Evolutionary conservation across 1,140 invertebrate species (phyloP).

Genomic region (Galleria mellonella): DNA sequence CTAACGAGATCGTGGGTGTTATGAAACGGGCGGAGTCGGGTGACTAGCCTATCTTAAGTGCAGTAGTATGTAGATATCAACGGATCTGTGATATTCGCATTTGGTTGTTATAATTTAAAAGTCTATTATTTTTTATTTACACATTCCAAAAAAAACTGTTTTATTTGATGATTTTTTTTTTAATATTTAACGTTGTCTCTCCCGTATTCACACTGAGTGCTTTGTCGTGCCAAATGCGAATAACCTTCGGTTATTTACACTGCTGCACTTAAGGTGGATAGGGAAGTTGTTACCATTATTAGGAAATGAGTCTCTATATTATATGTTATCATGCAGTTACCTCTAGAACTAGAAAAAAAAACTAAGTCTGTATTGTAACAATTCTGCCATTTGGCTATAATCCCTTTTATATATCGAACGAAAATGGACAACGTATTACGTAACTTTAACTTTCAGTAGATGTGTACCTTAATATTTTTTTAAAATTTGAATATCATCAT

Average conservation of each 20-base stretch:
- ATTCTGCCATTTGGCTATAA: too few species aligned
- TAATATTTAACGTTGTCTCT: conserved; percentile 19
- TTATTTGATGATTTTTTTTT: conserved; percentile 11
- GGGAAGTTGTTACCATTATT: conserved; percentile 33
- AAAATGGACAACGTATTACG: too few species aligned
- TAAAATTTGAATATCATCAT: too few species aligned
- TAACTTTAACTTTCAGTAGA: too few species aligned
- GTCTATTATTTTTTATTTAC: conserved; percentile 47
- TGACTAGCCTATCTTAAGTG: conserved; percentile 58
- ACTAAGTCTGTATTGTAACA: too few species aligned
- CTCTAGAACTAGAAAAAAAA: neutral
- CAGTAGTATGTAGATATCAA: conserved; percentile 42
- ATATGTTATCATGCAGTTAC: neutral
- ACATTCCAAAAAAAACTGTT: conserved; percentile 52
- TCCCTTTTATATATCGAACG: too few species aligned
- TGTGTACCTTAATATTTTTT: too few species aligned
- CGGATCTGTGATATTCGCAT: conserved; percentile 72
- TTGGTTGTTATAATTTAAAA: conserved; percentile 52
- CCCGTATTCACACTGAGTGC: conserved; percentile 67
- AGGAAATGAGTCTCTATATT: too few species aligned
- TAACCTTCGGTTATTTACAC: conserved; percentile 64
- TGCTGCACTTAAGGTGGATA: conserved; percentile 71
- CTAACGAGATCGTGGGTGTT: conserved; percentile 71
- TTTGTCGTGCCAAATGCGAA: conserved; percentile 68
- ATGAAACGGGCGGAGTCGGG: conserved; percentile 38